Percentiles rank a stretch among this genome's conserved stretches.
phyloP scores from a whole-genome alignment of 2,888 invertebrate genomes.

The Unio pictorum region DNA sequence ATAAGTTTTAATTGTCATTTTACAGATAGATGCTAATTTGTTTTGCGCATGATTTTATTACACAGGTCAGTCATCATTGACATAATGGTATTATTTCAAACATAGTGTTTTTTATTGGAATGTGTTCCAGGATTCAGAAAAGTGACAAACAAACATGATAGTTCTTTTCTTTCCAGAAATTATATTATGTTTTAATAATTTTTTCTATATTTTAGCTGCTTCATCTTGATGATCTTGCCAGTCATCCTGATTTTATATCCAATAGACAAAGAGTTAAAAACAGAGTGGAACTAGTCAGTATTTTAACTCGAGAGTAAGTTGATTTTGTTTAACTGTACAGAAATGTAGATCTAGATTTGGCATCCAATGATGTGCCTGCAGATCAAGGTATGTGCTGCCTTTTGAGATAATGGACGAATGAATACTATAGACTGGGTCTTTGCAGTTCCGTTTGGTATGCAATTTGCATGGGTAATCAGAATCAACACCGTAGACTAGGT shows the following conservation, averaged over 20 bases:
- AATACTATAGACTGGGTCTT: no score
- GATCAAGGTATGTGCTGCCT: no score
- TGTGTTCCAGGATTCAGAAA: not conserved
- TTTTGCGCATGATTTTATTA: no score
- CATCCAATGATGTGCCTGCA: no score
- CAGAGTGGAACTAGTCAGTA: conserved; percentile 79
- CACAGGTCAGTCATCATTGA: no score
- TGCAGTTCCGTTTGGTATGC: no score
- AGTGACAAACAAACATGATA: not conserved
- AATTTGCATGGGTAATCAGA: no score
- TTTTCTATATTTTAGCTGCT: conserved; percentile 42
- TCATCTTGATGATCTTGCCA: conserved; percentile 76
- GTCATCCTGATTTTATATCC: conserved; percentile 79
- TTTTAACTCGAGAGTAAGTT: conserved; percentile 73
- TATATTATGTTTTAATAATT: not conserved
- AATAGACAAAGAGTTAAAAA: conserved; percentile 85
- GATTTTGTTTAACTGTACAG: not conserved
- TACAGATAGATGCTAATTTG: no score
- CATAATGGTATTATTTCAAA: not conserved
- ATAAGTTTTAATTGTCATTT: no score
- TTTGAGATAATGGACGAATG: no score
- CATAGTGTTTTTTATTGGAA: not conserved
- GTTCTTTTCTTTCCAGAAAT: not conserved
- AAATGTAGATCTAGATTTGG: no score
- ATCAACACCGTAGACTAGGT: no score